Evolutionary conservation across 2,888 invertebrate species (phyloP).

Genomic region (Eupithecia insigniata): DNA sequence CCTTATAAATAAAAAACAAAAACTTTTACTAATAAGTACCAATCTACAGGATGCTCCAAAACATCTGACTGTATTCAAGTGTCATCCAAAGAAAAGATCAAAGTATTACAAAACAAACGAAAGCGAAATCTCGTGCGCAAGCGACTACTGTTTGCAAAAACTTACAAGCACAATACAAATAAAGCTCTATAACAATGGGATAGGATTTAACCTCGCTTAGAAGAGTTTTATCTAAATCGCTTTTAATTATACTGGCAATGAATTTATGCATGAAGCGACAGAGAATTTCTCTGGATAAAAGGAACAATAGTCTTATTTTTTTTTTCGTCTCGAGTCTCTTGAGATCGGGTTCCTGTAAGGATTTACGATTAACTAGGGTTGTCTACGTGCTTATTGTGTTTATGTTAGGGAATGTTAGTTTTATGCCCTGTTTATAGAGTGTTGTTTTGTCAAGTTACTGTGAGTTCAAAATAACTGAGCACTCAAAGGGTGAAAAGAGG

Average conservation of each 20-base stretch:
- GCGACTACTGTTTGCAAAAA: slow-evolving; percentile 67
- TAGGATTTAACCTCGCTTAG: slow-evolving; percentile 52
- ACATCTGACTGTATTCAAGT: slow-evolving; percentile 26
- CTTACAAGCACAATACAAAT: slow-evolving; percentile 50
- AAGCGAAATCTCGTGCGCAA: slow-evolving; percentile 66
- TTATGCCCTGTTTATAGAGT: slow-evolving; percentile 28
- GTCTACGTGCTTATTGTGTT: slow-evolving; percentile 40
- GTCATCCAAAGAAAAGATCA: slow-evolving; percentile 49
- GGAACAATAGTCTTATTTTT: slow-evolving; percentile 76
- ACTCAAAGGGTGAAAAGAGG: not conserved
- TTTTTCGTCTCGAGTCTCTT: slow-evolving; percentile 47
- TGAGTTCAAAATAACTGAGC: slow-evolving; percentile 5
- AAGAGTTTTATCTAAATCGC: slow-evolving; percentile 48
- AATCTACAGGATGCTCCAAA: slow-evolving; percentile 9
- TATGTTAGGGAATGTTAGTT: slow-evolving; percentile 35
- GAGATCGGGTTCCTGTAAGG: slow-evolving; percentile 73
- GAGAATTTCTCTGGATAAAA: slow-evolving; percentile 74
- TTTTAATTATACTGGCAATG: slow-evolving; percentile 80
- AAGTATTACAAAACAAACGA: slow-evolving; percentile 63
- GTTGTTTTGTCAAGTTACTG: slow-evolving; percentile 28
- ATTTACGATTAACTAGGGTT: slow-evolving; percentile 63
- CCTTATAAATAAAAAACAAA: not conserved
- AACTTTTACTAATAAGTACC: not conserved
- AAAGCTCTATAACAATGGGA: slow-evolving; percentile 52
- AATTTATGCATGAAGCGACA: slow-evolving; percentile 80